phyloP scores from a whole-genome alignment of 2,888 invertebrate genomes.

The Thereva nobilitata region DNA sequence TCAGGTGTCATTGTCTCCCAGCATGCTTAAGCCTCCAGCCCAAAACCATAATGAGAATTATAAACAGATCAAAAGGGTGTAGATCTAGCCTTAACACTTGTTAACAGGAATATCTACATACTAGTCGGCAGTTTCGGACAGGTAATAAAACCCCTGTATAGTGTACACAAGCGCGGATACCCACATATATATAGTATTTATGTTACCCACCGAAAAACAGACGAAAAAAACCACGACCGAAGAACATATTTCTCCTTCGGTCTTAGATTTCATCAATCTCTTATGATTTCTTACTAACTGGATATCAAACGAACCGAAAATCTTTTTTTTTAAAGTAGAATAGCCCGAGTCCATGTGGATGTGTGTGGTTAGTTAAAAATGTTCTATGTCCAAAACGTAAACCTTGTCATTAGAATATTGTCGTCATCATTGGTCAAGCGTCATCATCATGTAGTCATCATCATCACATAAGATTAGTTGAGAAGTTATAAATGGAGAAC shows the following conservation, averaged over 20 bases:
- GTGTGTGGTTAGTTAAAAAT: too few relatives aligned
- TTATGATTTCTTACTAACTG: conserved; percentile 43
- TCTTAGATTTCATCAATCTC: conserved; percentile 42
- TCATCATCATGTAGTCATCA: conserved; percentile 1
- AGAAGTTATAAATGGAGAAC: too few relatives aligned
- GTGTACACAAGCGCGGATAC: background rate
- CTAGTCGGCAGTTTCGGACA: background rate
- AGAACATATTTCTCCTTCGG: conserved; percentile 34
- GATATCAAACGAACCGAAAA: conserved; percentile 30
- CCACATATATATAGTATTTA: too few relatives aligned
- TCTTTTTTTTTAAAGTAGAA: background rate
- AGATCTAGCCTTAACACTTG: conserved; percentile 2
- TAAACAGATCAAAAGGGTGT: background rate
- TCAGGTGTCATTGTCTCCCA: too few relatives aligned
- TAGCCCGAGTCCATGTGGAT: too few relatives aligned
- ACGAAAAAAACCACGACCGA: background rate
- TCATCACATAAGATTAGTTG: background rate
- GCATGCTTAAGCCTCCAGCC: background rate
- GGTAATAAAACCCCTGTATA: background rate
- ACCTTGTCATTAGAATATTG: conserved; percentile 13
- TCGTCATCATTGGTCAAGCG: conserved; percentile 20
- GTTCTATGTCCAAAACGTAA: too few relatives aligned
- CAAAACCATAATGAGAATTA: conserved; percentile 5
- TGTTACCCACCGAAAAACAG: too few relatives aligned
- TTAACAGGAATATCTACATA: conserved; percentile 1